phyloP scores from a whole-genome alignment of 2,888 invertebrate genomes.

The Cephus nigrinus region DNA sequence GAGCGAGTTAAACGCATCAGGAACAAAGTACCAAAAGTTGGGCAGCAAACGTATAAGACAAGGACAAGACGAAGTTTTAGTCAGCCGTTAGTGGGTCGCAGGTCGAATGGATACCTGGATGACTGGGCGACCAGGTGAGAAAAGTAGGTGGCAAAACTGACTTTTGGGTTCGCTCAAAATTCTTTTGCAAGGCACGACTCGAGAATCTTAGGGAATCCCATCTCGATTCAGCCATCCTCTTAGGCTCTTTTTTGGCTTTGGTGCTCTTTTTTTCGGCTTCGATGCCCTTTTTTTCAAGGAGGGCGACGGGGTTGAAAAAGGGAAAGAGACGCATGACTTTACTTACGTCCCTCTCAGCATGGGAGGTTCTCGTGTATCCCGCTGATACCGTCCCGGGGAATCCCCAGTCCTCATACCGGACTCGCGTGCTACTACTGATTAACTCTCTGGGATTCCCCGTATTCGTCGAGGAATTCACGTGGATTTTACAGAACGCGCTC shows the following conservation, averaged over 20 bases:
- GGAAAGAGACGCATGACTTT: background rate
- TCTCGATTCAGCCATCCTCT: too few relatives aligned
- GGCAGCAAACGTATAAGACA: background rate
- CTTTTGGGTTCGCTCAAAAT: conserved; percentile 46
- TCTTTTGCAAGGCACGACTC: conserved; percentile 24
- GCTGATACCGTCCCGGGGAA: background rate
- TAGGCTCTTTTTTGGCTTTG: too few relatives aligned
- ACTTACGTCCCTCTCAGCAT: too few relatives aligned
- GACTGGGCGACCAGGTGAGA: conserved; percentile 12
- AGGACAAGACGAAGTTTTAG: too few relatives aligned
- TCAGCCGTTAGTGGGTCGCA: too few relatives aligned
- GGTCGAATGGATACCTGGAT: too few relatives aligned
- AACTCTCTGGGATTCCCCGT: conserved; percentile 22
- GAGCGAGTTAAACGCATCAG: conserved; percentile 11
- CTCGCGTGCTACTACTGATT: conserved; percentile 20
- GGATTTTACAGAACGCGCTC: too few relatives aligned
- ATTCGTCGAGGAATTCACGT: too few relatives aligned
- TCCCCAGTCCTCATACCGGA: background rate
- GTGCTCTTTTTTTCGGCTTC: too few relatives aligned
- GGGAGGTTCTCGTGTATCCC: too few relatives aligned
- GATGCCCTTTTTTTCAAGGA: background rate
- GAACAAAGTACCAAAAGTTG: conserved; percentile 8
- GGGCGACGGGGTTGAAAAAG: background rate
- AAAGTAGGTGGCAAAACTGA: conserved; percentile 39
- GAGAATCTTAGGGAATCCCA: too few relatives aligned